phyloP scores from a whole-genome alignment of 2,113 vertebrate species.

The Pollimyrus isidori region DNA sequence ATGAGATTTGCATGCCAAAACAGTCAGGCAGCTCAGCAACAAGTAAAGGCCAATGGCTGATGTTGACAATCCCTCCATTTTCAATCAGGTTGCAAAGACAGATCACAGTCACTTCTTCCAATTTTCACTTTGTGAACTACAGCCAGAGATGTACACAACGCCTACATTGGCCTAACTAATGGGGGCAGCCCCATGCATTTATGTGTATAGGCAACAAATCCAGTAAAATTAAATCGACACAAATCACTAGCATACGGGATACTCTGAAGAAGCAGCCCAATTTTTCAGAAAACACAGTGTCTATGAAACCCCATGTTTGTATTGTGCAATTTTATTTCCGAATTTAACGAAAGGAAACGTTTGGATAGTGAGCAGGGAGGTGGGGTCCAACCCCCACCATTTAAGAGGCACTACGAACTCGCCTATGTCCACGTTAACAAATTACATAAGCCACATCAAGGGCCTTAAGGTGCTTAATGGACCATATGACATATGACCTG shows the following conservation, averaged over 20 bases:
- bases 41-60: background rate
- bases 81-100: background rate
- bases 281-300: background rate
- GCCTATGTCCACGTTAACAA: background rate
- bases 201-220: background rate
- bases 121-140: background rate
- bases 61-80: background rate
- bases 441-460: background rate
- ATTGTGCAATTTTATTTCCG: background rate
- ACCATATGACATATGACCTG: background rate
- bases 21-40: background rate
- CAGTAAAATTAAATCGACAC: background rate
- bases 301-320: background rate
- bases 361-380: background rate
- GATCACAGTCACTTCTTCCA: background rate
- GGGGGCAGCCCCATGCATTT: background rate
- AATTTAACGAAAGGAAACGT: background rate
- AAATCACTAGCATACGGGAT: background rate
- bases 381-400: background rate
- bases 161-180: background rate
- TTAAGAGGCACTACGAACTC: background rate
- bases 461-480: background rate
- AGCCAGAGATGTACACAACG: background rate
- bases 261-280: background rate
- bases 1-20: background rate